Evolutionary conservation across 2,113 vertebrate species (phyloP), one percentile per base, ranked within the genome.

Genomic region (Toxotes jaculatrix): DNA sequence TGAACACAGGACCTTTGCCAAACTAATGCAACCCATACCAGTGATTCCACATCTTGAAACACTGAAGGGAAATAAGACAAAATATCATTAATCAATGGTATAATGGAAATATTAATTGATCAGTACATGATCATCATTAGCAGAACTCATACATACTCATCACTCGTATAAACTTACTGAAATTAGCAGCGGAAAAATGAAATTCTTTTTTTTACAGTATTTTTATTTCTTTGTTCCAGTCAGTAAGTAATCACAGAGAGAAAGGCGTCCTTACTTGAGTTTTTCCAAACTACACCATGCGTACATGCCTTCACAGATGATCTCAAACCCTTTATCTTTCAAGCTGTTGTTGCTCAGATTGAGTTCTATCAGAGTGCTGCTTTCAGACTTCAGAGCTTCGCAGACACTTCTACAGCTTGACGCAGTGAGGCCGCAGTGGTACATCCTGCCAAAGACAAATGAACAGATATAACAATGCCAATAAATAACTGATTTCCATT

Each of bases 31-130:
- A 0, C 87, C 64, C 0, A 9, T 0, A 0, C 1, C 45, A 0
- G 74, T 83, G 86, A 91, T 88, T 38, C 84, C 88, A 79, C 90
- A 91, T 31, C 84, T 77, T 13, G 90, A 80, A 56, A 91, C 40
- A n/a, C 90, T 90, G 64, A 13, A 4, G 38, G 47, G 62, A 77
- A 49, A 59, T 7, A 27, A 34, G 14, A 40, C 21, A 27, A 42
- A 67, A 57, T 38, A 10, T 32, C 10, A 19, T 36, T 19, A 14
- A 45, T 32, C 1, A 23, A 40, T 31, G 4, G 13, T 32, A 47
- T n/a, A n/a, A n/a, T 32, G 55, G 16, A 16, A 1, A 6, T 19
- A 49, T 6, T 49, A 19, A 43, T 10, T 43, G 42, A 43, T 55
- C 19, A 23, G 5, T 34, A 61, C 7, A 17, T 32, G 11, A 34